Conservation (phyloP, 2,797 vertebrate species). For the Linurgus olivaceus region DNA sequence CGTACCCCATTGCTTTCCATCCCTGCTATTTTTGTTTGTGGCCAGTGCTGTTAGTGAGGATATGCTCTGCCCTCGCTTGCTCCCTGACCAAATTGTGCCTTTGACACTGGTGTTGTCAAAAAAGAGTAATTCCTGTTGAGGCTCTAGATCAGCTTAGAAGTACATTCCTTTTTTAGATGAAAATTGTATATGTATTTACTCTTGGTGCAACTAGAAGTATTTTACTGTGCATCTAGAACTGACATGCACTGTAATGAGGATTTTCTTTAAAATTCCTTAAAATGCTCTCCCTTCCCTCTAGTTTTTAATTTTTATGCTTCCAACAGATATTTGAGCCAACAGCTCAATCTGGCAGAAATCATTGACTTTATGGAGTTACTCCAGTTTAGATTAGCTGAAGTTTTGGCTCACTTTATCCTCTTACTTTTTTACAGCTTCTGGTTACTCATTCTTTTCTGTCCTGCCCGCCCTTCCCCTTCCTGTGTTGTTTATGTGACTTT, state of each 20-base stretch:
- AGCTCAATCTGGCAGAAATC: background rate
- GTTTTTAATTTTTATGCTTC: background rate
- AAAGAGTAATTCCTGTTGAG: background rate
- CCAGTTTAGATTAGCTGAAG: background rate
- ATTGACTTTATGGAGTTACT: background rate
- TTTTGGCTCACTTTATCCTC: background rate
- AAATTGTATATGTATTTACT: background rate
- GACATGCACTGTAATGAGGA: background rate
- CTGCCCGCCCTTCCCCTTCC: slow-evolving; percentile 10
- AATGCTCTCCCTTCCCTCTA: accelerated
- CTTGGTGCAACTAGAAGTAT: background rate
- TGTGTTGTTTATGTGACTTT: slow-evolving; percentile 12
- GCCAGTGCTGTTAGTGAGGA: background rate
- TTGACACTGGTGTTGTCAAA: background rate
- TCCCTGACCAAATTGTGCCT: background rate
- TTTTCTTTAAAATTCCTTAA: background rate
- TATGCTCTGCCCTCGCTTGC: accelerated
- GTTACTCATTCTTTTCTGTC: slow-evolving; percentile 1
- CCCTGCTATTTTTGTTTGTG: background rate
- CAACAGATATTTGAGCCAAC: background rate
- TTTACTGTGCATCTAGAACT: background rate
- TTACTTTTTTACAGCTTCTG: slow-evolving; percentile 13
- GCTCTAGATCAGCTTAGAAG: background rate
- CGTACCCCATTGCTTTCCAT: background rate
- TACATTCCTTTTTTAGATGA: background rate